Evolutionary conservation across 92 coral and sea anemone species (phyloP).

Genomic region (Phenganax subtilis): DNA sequence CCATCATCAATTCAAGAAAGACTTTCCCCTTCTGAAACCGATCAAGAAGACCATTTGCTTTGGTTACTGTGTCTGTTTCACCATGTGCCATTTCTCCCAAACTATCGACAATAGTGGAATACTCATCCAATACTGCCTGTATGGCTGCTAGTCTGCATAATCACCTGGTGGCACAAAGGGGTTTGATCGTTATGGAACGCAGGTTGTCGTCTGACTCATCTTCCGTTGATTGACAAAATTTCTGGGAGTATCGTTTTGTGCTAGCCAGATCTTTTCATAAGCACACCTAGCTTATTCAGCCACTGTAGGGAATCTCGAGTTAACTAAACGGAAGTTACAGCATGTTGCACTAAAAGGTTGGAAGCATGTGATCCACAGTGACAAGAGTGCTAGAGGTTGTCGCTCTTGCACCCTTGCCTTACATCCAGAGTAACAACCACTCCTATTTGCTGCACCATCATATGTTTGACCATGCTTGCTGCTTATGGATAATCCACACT

Average conservation of each 20-base stretch:
- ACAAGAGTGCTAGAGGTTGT: constrained; percentile 29
- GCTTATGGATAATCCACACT: constrained; percentile 2
- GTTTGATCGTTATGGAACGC: constrained; percentile 27
- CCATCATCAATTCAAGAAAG: constrained; percentile 25
- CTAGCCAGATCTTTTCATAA: constrained; percentile 36
- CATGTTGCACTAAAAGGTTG: constrained; percentile 19
- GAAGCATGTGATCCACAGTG: constrained; percentile 34
- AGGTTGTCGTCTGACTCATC: constrained; percentile 3
- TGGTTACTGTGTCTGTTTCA: constrained; percentile 25
- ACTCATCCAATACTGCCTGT: constrained; percentile 28
- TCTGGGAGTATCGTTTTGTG: constrained; percentile 15
- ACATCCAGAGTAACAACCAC: constrained; percentile 27
- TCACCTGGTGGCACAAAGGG: constrained; percentile 41
- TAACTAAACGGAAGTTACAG: constrained; percentile 9
- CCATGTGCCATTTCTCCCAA: constrained; percentile 33
- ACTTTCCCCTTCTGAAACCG: constrained; percentile 40
- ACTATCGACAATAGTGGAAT: constrained; percentile 15
- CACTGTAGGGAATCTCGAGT: constrained; percentile 21
- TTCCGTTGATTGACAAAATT: constrained; percentile 28
- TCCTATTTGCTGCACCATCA: neutral
- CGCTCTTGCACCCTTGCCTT: constrained; percentile 36
- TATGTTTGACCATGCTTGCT: neutral
- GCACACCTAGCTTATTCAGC: constrained; percentile 28
- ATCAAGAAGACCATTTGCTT: constrained; percentile 36
- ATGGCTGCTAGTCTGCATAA: constrained; percentile 39